These are phyloP conservation scores for Pseudochirops cupreus DNA, from an alignment of 2,797 vertebrate genomes.

Conservation along the genomic window DNA sequence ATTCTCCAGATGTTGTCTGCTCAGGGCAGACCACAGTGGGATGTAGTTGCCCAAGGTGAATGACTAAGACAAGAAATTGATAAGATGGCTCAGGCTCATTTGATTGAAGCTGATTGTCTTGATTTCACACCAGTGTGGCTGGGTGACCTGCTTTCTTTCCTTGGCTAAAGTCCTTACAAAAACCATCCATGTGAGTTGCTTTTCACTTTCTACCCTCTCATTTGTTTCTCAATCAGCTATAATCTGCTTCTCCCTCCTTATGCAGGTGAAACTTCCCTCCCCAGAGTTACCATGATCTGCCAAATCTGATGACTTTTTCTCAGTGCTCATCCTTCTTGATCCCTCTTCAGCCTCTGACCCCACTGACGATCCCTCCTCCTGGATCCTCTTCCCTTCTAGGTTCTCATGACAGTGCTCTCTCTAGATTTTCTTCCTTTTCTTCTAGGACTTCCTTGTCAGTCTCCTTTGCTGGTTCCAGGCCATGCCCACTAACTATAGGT, in stretches of 20 bases:
- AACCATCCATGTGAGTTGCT: neutral
- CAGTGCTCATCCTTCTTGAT: neutral
- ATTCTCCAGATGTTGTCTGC: neutral
- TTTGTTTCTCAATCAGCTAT: neutral
- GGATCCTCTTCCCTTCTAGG: neutral
- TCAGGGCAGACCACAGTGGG: neutral
- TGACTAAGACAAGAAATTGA: neutral
- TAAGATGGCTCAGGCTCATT: neutral
- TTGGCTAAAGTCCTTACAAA: neutral
- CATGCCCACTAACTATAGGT: neutral
- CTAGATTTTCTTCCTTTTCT: neutral
- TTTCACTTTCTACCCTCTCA: neutral
- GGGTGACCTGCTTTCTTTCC: neutral
- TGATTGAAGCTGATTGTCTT: neutral
- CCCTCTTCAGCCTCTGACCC: neutral
- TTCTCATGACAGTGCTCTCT: neutral
- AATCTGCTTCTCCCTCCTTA: neutral
- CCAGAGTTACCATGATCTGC: neutral
- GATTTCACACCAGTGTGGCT: neutral
- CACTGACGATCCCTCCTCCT: neutral
- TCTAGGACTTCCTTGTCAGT: neutral
- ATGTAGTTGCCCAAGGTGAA: neutral
- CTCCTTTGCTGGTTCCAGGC: neutral
- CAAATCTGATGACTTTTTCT: neutral
- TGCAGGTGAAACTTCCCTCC: neutral